Evolutionary conservation across 2,797 vertebrate genomes (phyloP).

Genomic region (Pogonophryne albipinna): DNA sequence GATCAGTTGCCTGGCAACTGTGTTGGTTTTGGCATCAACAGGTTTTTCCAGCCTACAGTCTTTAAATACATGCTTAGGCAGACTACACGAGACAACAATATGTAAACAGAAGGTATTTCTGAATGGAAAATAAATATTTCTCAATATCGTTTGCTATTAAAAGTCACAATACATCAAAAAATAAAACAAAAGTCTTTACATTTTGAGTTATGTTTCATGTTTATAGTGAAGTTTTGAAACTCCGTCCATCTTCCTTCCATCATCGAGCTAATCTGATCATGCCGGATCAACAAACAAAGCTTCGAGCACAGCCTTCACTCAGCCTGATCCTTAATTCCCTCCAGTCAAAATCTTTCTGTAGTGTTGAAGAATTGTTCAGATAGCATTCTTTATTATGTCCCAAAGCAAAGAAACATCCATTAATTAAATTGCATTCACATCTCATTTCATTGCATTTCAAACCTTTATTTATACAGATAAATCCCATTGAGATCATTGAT

Average conservation of each 20-base stretch:
- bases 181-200: neutral
- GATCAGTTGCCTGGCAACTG: slow-evolving; percentile 78
- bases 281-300: slow-evolving; percentile 32
- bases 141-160: neutral
- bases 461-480: too few species aligned
- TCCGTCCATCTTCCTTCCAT: slow-evolving; percentile 21
- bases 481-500: too few species aligned
- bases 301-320: slow-evolving; percentile 19
- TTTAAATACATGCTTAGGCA: slow-evolving; percentile 9
- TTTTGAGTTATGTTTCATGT: neutral
- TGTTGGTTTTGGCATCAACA: slow-evolving; percentile 54
- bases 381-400: neutral
- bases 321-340: slow-evolving; percentile 10
- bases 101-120: neutral
- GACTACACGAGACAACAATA: neutral
- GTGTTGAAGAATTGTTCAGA: slow-evolving; percentile 16
- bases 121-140: neutral
- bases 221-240: neutral
- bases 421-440: slow-evolving; percentile 6
- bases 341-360: neutral
- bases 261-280: slow-evolving; percentile 43
- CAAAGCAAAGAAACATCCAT: neutral
- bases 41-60: slow-evolving; percentile 25
- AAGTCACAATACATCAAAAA: neutral
- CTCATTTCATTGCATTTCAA: too few species aligned